phyloP scores from a whole-genome alignment of 2,797 vertebrate genomes.

The Octomys mimax region DNA sequence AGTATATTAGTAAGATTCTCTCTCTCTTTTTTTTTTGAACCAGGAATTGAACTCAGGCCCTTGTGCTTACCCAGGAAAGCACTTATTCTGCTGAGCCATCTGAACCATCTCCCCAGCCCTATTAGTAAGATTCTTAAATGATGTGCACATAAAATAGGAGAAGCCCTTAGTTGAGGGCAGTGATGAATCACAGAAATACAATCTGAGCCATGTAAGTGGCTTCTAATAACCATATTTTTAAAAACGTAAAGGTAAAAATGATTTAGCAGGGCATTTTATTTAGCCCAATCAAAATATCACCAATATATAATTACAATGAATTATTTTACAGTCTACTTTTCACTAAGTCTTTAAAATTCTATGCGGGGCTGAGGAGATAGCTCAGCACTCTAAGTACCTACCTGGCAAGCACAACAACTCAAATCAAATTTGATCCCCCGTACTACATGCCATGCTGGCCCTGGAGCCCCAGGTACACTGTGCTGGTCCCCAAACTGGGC shows the following conservation, averaged over 20 bases:
- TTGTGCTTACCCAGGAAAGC: too few species aligned
- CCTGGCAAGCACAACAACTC: too few species aligned
- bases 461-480: too few species aligned
- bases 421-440: too few species aligned
- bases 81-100: too few species aligned
- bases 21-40: too few species aligned
- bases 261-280: constrained; percentile 29
- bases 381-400: too few species aligned
- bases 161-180: constrained; percentile 28
- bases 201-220: not conserved
- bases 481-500: too few species aligned
- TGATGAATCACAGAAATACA: constrained; percentile 23
- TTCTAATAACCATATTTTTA: not conserved
- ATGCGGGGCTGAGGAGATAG: not conserved
- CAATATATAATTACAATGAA: constrained; percentile 16
- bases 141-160: not conserved
- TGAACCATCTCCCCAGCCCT: too few species aligned
- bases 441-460: too few species aligned
- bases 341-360: constrained; percentile 10
- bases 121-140: not conserved
- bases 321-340: not conserved
- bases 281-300: not conserved
- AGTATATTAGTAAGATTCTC: not conserved
- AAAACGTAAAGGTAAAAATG: constrained; percentile 14
- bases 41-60: too few species aligned